A percentile compares a stretch with the other conserved stretches of the same genome.
These are phyloP conservation scores for Mactromeris polynyma DNA, from an alignment of 2,888 invertebrate species.

Conservation along the genomic window DNA sequence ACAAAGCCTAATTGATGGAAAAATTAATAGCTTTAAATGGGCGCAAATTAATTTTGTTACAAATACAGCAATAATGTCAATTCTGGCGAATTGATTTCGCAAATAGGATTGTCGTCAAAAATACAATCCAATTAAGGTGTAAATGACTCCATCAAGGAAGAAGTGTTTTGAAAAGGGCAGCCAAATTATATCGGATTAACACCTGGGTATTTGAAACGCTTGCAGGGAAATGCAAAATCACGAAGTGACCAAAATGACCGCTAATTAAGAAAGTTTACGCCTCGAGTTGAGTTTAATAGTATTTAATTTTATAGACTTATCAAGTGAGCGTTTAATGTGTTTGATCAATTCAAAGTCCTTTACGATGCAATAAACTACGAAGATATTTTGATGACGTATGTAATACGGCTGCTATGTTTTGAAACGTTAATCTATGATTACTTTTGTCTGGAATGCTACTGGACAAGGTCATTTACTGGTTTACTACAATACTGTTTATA, in stretches of 20 bases:
- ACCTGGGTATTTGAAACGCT: slow-evolving; percentile 12
- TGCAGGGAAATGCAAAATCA: background rate
- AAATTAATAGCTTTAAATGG: slow-evolving; percentile 73
- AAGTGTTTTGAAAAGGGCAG: slow-evolving; percentile 33
- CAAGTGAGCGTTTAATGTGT: too few species aligned
- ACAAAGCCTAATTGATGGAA: slow-evolving; percentile 72
- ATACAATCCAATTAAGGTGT: slow-evolving; percentile 46
- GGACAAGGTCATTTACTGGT: too few species aligned
- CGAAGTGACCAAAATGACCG: slow-evolving; percentile 13
- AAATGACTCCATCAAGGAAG: slow-evolving; percentile 41
- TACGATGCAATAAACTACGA: too few species aligned
- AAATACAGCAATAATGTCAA: slow-evolving; percentile 65
- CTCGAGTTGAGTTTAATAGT: background rate
- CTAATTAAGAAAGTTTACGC: background rate
- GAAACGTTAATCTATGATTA: too few species aligned
- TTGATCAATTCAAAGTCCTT: too few species aligned
- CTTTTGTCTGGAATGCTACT: too few species aligned
- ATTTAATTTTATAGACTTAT: too few species aligned
- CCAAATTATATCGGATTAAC: slow-evolving; percentile 10
- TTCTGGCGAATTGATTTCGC: slow-evolving; percentile 51
- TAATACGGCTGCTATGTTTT: too few species aligned
- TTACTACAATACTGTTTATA: too few species aligned
- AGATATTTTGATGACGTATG: too few species aligned
- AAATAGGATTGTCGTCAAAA: slow-evolving; percentile 53
- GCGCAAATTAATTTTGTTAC: slow-evolving; percentile 72